Percentiles rank a stretch among this genome's conserved stretches.
Evolutionary conservation across 1,140 invertebrate genomes (phyloP).

Genomic region (Zaprionus kolodkinae): DNA sequence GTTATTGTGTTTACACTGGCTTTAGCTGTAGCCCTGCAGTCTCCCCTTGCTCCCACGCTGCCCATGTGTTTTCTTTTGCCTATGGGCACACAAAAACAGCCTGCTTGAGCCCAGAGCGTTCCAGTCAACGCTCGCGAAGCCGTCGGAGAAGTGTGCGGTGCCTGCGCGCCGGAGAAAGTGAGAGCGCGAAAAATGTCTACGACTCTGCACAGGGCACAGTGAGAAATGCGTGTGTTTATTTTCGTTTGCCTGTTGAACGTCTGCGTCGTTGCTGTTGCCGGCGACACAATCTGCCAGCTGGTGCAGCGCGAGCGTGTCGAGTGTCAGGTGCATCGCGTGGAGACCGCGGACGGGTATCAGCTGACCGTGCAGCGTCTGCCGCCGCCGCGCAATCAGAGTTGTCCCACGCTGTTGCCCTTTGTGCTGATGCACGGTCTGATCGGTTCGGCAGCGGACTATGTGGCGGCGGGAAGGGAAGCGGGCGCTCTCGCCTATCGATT

Average conservation of each 20-base stretch:
- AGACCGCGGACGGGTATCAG: slow-evolving; percentile 86
- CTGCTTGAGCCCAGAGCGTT: neutral
- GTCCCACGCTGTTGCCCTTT: slow-evolving; percentile 81
- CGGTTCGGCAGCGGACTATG: slow-evolving; percentile 90
- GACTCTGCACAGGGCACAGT: slow-evolving; percentile 4
- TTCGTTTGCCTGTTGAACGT: neutral
- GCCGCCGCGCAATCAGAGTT: slow-evolving; percentile 41
- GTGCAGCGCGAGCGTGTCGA: slow-evolving; percentile 85
- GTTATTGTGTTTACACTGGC: slow-evolving; percentile 54
- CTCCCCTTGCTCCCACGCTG: neutral
- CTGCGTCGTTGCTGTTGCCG: too few species aligned
- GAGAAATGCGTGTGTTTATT: slow-evolving; percentile 1
- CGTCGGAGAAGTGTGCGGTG: neutral
- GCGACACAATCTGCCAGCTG: slow-evolving; percentile 46
- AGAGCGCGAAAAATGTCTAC: slow-evolving; percentile 34
- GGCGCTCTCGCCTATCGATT: slow-evolving; percentile 85
- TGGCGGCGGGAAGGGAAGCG: slow-evolving; percentile 87
- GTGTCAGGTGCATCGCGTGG: slow-evolving; percentile 85
- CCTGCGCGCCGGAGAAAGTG: neutral
- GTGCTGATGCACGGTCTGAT: slow-evolving; percentile 91
- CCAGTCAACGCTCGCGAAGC: slow-evolving; percentile 45
- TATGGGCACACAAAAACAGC: slow-evolving; percentile 60
- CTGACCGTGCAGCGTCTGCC: slow-evolving; percentile 84
- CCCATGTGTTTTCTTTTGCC: slow-evolving; percentile 43
- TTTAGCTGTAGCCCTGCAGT: slow-evolving; percentile 17